Conservation (phyloP, 1,140 invertebrate species). For the Megalopta genalis region DNA sequence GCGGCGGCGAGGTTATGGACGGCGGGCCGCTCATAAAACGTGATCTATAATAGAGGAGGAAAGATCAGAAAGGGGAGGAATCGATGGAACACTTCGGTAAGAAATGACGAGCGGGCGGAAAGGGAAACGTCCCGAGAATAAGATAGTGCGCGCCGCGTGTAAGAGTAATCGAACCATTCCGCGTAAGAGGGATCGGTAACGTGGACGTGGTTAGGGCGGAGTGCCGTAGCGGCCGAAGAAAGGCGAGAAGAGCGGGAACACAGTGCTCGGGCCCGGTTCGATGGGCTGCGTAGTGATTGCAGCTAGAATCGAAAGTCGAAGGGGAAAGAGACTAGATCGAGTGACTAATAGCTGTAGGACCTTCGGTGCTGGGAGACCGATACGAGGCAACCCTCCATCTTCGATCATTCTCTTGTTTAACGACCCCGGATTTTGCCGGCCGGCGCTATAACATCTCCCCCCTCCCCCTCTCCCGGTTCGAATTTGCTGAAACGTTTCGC, state of each 20-base stretch:
- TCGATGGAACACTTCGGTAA: slow-evolving; percentile 52
- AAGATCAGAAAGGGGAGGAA: slow-evolving; percentile 13
- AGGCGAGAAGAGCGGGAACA: slow-evolving; percentile 7
- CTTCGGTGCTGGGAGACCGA: slow-evolving; percentile 61
- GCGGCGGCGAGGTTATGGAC: too few relatives aligned
- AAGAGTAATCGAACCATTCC: slow-evolving; percentile 68
- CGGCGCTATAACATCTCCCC: too few relatives aligned
- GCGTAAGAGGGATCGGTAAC: slow-evolving; percentile 56
- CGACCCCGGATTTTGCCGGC: too few relatives aligned
- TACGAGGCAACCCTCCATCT: slow-evolving; percentile 57
- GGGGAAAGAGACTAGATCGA: slow-evolving; percentile 37
- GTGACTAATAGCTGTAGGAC: slow-evolving; percentile 69
- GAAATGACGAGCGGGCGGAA: slow-evolving; percentile 60
- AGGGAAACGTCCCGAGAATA: slow-evolving; percentile 58
- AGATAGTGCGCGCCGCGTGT: slow-evolving; percentile 64
- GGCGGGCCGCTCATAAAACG: slow-evolving; percentile 12
- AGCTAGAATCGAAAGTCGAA: slow-evolving; percentile 54
- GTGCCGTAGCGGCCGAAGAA: slow-evolving; percentile 51
- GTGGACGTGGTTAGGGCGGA: slow-evolving; percentile 68
- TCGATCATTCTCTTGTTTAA: slow-evolving; percentile 46
- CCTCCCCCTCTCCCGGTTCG: too few relatives aligned
- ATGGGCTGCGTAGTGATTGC: slow-evolving; percentile 66
- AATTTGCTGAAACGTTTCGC: too few relatives aligned
- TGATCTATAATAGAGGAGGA: slow-evolving; percentile 10
- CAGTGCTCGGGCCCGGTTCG: slow-evolving; percentile 23